These are phyloP conservation scores for Chlorops oryzae DNA, from an alignment of 1,140 invertebrate genomes.

Conservation along the genomic window DNA sequence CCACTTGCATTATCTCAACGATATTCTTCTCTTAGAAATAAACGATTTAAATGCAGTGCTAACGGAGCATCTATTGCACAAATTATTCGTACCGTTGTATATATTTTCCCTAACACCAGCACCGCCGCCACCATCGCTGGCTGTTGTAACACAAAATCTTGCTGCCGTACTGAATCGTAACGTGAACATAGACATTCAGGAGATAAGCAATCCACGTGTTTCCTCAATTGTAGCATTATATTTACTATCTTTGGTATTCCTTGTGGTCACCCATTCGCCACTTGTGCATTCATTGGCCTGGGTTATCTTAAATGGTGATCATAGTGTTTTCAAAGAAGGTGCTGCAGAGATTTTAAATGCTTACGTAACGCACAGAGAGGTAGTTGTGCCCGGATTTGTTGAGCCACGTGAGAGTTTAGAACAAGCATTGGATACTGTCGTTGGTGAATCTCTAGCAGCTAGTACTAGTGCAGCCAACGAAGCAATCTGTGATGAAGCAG, in stretches of 20 bases:
- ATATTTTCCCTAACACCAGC: conserved; percentile 76
- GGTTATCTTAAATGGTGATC: conserved; percentile 77
- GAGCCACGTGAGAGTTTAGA: conserved; percentile 59
- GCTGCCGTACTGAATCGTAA: conserved; percentile 57
- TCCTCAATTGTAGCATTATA: conserved; percentile 88
- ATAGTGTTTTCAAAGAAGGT: conserved; percentile 63
- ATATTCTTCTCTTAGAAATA: conserved; percentile 90
- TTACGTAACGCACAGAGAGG: conserved; percentile 55
- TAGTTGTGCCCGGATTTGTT: conserved; percentile 45
- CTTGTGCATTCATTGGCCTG: conserved; percentile 82
- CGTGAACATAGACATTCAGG: conserved; percentile 49
- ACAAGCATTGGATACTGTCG: conserved; percentile 53
- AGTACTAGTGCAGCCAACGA: too few relatives aligned
- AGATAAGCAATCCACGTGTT: conserved; percentile 61
- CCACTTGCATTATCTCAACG: conserved; percentile 96
- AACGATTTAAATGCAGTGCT: conserved; percentile 89
- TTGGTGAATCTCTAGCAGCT: conserved; percentile 24
- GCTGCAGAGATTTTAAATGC: conserved; percentile 69
- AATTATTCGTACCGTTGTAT: conserved; percentile 89
- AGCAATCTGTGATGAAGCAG: too few relatives aligned
- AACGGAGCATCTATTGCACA: conserved; percentile 90
- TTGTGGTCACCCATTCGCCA: conserved; percentile 84
- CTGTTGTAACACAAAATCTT: conserved; percentile 55
- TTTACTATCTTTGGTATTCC: conserved; percentile 91
- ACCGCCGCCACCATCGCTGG: conserved; percentile 46